Base-by-base conservation (phyloP, 2,113 vertebrate genomes). In the Psittacus erithacus region DNA sequence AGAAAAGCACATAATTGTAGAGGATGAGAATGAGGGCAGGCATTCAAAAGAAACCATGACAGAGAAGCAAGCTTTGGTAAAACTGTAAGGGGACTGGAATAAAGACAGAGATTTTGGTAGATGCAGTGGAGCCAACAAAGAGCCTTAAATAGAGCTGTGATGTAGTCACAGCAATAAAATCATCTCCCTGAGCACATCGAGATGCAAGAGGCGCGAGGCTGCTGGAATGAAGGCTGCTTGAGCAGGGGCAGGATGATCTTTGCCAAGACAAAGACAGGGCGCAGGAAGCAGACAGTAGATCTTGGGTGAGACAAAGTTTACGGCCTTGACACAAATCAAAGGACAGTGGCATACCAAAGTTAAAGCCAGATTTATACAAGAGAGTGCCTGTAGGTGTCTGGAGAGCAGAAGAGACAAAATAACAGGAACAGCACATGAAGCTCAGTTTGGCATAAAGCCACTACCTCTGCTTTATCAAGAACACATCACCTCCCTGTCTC, bases 101-200 rank as follows among this genome's bases (percentile, higher is more conserved):
- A n/a, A 38, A 28, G 67, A 5, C 15, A 25, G 41, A 20, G 28
- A 24, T 27, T 59, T 23, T 74, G 62, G 31, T 23, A 22, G 70
- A 31, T 10, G 76, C 76, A 71, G 67, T 1, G 4, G 47, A n/a
- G 35, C 55, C 41, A 6, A 18, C 6, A 1, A 49, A 31, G 38
- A 28, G 47, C 50, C 69, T 29, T 2, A 6, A 7, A 2, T 20
- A 55, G 57, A 23, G 63, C 60, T 5, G 73, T 8, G 85, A 18
- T 1, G 3, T 2, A 6, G 39, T 12, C 16, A 2, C 46, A 57
- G 73, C 57, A 23, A 41, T 1, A 23, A n/a, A 38, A 41, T 19
- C n/a, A 14, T 9, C 47, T 10, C 31, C 7, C 1, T 3, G 39
- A 20, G 39, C 4, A 0, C 2, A 12, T 8, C 1, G 60, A 9